Evolutionary conservation across 2,797 vertebrate species (phyloP), one percentile per base, ranked within the genome.

Genomic region (Pampus argenteus): DNA sequence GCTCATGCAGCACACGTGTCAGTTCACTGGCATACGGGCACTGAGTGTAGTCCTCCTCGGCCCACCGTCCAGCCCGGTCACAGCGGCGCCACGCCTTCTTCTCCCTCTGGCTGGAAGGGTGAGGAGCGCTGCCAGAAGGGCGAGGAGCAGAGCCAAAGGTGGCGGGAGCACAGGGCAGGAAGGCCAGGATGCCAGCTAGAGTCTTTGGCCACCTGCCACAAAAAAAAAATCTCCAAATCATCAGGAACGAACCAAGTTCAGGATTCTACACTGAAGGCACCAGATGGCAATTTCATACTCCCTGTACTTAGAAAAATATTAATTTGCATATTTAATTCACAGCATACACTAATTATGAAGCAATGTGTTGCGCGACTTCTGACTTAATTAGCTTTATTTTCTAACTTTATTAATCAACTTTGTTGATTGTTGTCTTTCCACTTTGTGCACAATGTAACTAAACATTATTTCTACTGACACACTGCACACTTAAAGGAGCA

Each of bases 11-110:
- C 57, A 95, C 87, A 18, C 95, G 95, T 25, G 96, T 97, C 68
- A 97, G 86, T 78, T 96, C 94, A 47, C 95, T 95, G 68, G 94
- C 93, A 36, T 96, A 97, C 1, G 95, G 94, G 74, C 97, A 98
- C 81, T 95, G 95, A 49, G 95, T 95, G 89, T 97, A 97, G 87
- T 95, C 96, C 34, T 96, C 95, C 57, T 96, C 95, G 9, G 93
- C 94, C 97, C 97, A 98, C 0, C 82, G 93, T 4, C 97, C 97
- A 0, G 88, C 75, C 4, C 93, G 89, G 81, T 96, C 93, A 56
- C 97, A 98, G 59, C 92, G 94, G 5, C 96, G 95, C 96, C 96
- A 96, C 0, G 96, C 96, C 87, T 96, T 96, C 73, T 95, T 94
- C 79, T 95, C 94, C 29, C 79, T 89, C 50, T 77, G 85, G 0